phyloP scores from a whole-genome alignment of 2,888 invertebrate genomes.

The Apamea crenata region DNA sequence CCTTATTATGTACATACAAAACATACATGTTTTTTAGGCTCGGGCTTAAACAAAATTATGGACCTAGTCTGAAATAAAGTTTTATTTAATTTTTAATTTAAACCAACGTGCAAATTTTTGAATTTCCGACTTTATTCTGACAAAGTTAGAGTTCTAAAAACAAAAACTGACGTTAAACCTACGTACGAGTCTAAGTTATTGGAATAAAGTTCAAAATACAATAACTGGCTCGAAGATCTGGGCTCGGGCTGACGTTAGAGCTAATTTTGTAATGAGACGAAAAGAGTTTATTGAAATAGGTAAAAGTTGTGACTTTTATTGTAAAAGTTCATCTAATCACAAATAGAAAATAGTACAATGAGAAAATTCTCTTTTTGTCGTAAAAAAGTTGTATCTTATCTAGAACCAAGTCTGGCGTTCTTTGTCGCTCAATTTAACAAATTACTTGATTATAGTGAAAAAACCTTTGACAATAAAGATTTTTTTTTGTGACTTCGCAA shows the following conservation, averaged over 20 bases:
- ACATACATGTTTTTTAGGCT: neutral
- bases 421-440: conserved; percentile 28
- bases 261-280: neutral
- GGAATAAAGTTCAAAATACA: neutral
- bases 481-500: neutral
- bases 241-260: neutral
- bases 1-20: neutral
- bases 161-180: too few species aligned
- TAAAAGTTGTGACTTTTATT: neutral
- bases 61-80: too few species aligned
- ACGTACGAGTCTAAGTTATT: neutral
- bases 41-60: too few species aligned
- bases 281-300: neutral
- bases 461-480: conserved; percentile 4
- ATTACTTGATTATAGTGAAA: conserved; percentile 18
- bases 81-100: too few species aligned
- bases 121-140: neutral
- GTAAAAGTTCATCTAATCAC: conserved; percentile 4
- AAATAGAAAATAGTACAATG: neutral
- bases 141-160: neutral
- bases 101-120: neutral
- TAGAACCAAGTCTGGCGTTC: neutral
- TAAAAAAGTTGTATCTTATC: neutral
- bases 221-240: neutral
- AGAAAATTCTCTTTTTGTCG: neutral